Evolutionary conservation across 2,888 invertebrate species (phyloP), one percentile per base, ranked within the genome.

Genomic region (Hemistola chrysoprasaria): DNA sequence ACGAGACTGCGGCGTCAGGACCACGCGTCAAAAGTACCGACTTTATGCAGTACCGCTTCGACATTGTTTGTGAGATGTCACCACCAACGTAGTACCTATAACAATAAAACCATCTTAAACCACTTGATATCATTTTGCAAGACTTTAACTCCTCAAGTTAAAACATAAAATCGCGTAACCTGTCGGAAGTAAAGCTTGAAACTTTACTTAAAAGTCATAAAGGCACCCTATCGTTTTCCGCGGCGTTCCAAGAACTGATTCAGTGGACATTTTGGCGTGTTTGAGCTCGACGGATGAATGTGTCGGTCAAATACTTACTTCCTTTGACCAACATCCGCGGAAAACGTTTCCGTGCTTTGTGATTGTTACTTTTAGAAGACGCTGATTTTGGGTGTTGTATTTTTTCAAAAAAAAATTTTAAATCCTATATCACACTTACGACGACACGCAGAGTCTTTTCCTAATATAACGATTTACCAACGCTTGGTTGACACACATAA

Each of bases 221-320:
- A 71, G 69, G 69, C 75, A 66, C 72, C 78, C 75, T 83, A 77
- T 80, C 78, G 70, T 80, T 82, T 83, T 84, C 77, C 82, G 66
- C 65, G 50, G 62, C 53, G 68, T 84, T 81, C 83, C 61, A 47
- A 70, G 84, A 83, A 84, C 49, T 63, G 71, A 71, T 72, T 62
- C 59, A 28, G 57, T 64, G 65, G 32, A 32, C 16, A 27, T 71
- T 75, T 80, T 71, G 75, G 71, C 65, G 31, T 45, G 31, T 61
- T 65, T 71, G 65, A 70, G 65, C 22, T 26, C 25, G 25, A 30
- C 38, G 47, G 46, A 47, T 44, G 46, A 25, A 71, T 65, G 70
- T 72, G 75, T 72, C 42, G 51, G 62, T 59, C 69, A 80, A 80
- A 83, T 65, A 82, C 69, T 66, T 69, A 77, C 78, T 77, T 84